Evolutionary conservation across 2,888 invertebrate species (phyloP), one percentile per base, ranked within the genome.

Genomic region (Apoderus coryli): DNA sequence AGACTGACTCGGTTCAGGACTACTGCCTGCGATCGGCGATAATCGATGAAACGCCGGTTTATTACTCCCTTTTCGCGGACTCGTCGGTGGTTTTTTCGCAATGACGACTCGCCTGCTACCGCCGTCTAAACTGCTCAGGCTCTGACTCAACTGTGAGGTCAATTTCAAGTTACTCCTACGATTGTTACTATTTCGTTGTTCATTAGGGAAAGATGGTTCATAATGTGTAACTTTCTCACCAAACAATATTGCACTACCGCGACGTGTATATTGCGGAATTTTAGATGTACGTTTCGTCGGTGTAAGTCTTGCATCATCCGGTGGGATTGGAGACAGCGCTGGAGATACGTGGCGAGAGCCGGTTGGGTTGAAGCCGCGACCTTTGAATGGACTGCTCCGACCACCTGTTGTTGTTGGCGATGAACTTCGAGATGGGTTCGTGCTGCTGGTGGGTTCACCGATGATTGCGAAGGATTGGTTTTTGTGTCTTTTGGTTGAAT

Each of bases 381-480:
- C 60, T 28, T 55, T 49, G 36, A 60, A 60, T 1, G 60, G 60
- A 34, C 58, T 59, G 7, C 59, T 56, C 13, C 59, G 44, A 2
- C 57, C 56, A 1, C 44, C 40, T 4, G 49, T 41, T n/a, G n/a
- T n/a, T 5, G 49, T 42, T 7, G 56, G 57, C 4, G 56, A 56
- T 3, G 54, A 46, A 32, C 53, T 56, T 26, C 54, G 43, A 2
- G 54, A 52, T 1, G 50, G 45, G 14, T 28, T 22, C 31, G 44
- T 44, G 32, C 50, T 52, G 29, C 35, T 27, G 5, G 44, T 42
- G 12, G 50, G 44, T 34, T 60, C 59, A 5, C 57, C 57, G 33
- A 60, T 54, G 29, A 60, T 57, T 2, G 60, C 49, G 37, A 60
- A 60, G 1, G 60, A 47, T 37, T 54, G 53, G 34, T 57, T 54